A percentile compares a stretch with the other conserved stretches of the same genome.
Conservation (phyloP, 2,888 invertebrate species). For the Erebia ligea region DNA sequence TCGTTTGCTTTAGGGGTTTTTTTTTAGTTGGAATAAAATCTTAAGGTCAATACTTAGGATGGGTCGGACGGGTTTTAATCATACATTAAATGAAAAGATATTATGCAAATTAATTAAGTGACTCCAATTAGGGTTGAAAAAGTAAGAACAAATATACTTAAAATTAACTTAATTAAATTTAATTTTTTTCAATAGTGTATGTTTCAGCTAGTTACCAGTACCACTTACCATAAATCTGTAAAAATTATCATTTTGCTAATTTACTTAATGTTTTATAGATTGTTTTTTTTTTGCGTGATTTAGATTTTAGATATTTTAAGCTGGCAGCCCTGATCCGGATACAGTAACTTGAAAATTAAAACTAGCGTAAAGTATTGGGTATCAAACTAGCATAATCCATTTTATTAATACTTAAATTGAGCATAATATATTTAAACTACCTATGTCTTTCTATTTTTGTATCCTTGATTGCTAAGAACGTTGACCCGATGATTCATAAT, state of each 20-base stretch:
- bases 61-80: conserved; percentile 45
- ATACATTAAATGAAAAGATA: conserved; percentile 74
- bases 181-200: background rate
- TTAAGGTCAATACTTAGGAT: conserved; percentile 43
- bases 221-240: too few relatives aligned
- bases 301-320: background rate
- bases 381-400: conserved; percentile 65
- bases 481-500: conserved; percentile 65
- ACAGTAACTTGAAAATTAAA: conserved; percentile 52
- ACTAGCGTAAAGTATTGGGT: conserved; percentile 61
- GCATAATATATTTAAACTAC: conserved; percentile 62
- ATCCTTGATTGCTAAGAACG: conserved; percentile 58
- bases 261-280: background rate
- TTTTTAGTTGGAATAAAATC: background rate
- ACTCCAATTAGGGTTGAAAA: too few relatives aligned
- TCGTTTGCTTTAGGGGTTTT: conserved; percentile 37
- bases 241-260: too few relatives aligned
- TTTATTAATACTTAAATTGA: conserved; percentile 78
- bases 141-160: background rate
- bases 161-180: background rate
- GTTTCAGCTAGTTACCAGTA: too few relatives aligned
- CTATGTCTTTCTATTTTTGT: conserved; percentile 66
- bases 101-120: conserved; percentile 67
- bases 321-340: conserved; percentile 54
- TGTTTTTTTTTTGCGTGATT: background rate